Evolutionary conservation across 53 echinoderm and acorn worm species (phyloP).

Genomic region (Paelopatides confundens): DNA sequence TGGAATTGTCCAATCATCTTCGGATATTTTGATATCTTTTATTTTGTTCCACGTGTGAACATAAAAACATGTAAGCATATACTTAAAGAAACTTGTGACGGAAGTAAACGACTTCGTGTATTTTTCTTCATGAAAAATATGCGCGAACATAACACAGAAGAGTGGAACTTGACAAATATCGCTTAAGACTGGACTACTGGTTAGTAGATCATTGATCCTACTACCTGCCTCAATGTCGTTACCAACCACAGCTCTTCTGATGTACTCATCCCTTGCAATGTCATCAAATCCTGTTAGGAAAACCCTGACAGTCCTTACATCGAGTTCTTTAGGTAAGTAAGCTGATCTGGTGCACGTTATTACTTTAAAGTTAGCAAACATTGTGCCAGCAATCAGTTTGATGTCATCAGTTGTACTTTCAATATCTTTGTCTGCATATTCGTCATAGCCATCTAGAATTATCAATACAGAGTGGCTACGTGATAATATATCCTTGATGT

Average conservation of each 20-base stretch:
- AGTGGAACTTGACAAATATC: constrained; percentile 18
- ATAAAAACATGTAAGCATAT: constrained; percentile 3
- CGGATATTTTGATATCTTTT: neutral
- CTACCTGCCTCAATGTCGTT: neutral
- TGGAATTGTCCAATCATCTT: no score
- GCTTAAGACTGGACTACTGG: neutral
- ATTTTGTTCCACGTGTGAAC: constrained; percentile 6
- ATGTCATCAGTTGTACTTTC: no score
- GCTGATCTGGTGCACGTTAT: neutral
- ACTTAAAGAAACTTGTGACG: constrained; percentile 2
- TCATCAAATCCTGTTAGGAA: constrained; percentile 5
- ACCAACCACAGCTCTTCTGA: neutral
- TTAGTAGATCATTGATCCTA: constrained; percentile 4
- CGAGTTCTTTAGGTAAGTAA: neutral
- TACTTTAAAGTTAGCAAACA: constrained; percentile 19
- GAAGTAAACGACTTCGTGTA: neutral
- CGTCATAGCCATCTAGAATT: constrained; percentile 5
- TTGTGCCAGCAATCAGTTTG: neutral
- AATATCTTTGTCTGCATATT: constrained; percentile 15
- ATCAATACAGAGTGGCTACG: no score
- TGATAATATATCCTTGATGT: neutral
- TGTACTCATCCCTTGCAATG: neutral
- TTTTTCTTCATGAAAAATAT: neutral
- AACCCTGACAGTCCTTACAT: neutral
- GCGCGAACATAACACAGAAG: constrained; percentile 10